Evolutionary conservation across 2,888 invertebrate genomes (phyloP).

Genomic region (Drosophila vallismaia): DNA sequence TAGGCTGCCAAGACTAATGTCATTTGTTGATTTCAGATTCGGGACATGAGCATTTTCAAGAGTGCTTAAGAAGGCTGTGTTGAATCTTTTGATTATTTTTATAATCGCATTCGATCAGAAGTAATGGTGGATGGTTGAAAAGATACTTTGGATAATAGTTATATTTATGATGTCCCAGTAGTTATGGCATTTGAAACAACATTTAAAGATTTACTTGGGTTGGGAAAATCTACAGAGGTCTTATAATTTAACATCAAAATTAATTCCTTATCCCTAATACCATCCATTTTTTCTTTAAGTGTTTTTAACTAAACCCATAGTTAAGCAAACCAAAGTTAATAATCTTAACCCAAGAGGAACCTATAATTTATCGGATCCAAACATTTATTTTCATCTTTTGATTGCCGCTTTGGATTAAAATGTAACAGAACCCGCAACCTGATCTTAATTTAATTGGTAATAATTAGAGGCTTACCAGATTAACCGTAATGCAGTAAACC

Average conservation of each 20-base stretch:
- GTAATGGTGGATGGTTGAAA: neutral
- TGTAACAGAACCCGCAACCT: neutral
- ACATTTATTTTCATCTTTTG: neutral
- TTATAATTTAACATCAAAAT: too few species aligned
- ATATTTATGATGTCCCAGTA: constrained; percentile 2
- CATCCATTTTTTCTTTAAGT: neutral
- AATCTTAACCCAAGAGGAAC: neutral
- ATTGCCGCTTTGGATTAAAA: neutral
- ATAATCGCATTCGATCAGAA: constrained; percentile 23
- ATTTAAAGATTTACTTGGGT: neutral
- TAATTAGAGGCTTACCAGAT: constrained; percentile 14
- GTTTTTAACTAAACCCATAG: constrained; percentile 5
- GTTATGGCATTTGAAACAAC: neutral
- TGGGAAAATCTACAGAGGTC: neutral
- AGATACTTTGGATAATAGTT: constrained; percentile 2
- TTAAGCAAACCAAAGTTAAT: constrained; percentile 4
- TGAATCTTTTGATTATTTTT: constrained; percentile 5
- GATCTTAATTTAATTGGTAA: constrained; percentile 5
- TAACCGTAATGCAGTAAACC: constrained; percentile 18
- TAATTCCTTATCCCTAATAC: too few species aligned
- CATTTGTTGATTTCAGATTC: constrained; percentile 24
- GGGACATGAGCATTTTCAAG: neutral
- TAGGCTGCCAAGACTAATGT: constrained; percentile 34
- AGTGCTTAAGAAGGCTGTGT: neutral
- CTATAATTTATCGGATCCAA: constrained; percentile 10